These are phyloP conservation scores for Amiota minor DNA, from an alignment of 2,888 invertebrate genomes.

Conservation along the genomic window DNA sequence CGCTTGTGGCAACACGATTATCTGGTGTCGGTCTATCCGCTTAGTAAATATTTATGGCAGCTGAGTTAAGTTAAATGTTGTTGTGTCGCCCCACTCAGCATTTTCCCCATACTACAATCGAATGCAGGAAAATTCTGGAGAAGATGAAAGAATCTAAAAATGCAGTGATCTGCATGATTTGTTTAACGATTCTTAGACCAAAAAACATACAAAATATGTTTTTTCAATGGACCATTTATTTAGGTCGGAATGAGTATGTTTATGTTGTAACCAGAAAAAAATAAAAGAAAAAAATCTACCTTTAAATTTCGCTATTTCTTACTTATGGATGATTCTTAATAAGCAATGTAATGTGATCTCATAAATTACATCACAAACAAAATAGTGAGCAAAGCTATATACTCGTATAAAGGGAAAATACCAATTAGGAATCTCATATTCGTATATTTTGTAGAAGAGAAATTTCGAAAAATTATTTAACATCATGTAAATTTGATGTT, in stretches of 20 bases:
- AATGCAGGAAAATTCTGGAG: background rate
- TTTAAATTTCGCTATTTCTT: too few relatives aligned
- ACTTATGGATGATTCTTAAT: background rate
- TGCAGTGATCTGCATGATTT: background rate
- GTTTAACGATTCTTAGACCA: background rate
- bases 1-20: conserved; percentile 54
- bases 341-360: background rate
- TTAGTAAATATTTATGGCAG: conserved; percentile 53
- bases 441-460: background rate
- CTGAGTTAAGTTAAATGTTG: conserved; percentile 52
- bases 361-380: background rate
- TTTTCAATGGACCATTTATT: too few relatives aligned
- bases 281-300: background rate
- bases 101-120: conserved; percentile 1
- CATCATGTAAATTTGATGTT: too few relatives aligned
- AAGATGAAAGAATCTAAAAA: too few relatives aligned
- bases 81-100: conserved; percentile 30
- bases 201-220: too few relatives aligned
- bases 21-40: conserved; percentile 32
- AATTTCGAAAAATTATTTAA: too few relatives aligned
- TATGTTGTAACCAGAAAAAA: conserved; percentile 3
- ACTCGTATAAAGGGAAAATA: background rate
- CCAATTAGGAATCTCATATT: background rate
- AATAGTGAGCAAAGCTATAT: background rate
- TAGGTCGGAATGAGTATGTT: background rate